A percentile compares a stretch with the other conserved stretches of the same genome.
These are phyloP conservation scores for Macrocentrus cingulum DNA, from an alignment of 1,140 invertebrate genomes.

Conservation along the genomic window DNA sequence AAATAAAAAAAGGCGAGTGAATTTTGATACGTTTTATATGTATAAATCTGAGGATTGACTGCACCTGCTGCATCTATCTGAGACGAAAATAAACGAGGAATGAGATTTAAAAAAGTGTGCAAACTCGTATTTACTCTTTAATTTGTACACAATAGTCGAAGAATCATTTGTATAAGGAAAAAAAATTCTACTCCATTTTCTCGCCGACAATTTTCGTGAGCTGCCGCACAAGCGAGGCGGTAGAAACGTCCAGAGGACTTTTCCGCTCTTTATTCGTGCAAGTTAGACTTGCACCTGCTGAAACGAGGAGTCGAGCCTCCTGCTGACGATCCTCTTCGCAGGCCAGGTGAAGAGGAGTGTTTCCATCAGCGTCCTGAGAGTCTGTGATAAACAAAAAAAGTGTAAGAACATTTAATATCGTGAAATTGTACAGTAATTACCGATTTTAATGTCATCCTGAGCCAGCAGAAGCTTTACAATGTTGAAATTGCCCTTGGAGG, in stretches of 20 bases:
- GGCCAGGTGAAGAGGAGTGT: constrained; percentile 77
- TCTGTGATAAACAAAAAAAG: constrained; percentile 47
- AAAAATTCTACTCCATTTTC: background rate
- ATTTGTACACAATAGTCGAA: background rate
- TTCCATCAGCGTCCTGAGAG: constrained; percentile 72
- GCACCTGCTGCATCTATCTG: constrained; percentile 46
- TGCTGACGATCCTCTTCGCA: constrained; percentile 81
- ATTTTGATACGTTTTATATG: constrained; percentile 59
- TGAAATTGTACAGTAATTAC: constrained; percentile 34
- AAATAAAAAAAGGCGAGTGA: constrained; percentile 34
- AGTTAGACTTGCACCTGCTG: constrained; percentile 67
- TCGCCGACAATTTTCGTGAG: constrained; percentile 30
- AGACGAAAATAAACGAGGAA: constrained; percentile 50
- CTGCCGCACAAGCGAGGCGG: constrained; percentile 45
- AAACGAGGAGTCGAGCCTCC: constrained; percentile 68
- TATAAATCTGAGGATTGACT: constrained; percentile 46
- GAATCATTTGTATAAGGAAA: background rate
- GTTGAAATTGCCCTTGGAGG: constrained; percentile 74
- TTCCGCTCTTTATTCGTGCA: constrained; percentile 72
- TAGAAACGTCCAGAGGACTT: constrained; percentile 71
- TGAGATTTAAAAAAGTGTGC: constrained; percentile 30
- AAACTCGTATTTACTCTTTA: constrained; percentile 6
- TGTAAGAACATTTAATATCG: background rate
- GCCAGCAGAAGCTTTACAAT: constrained; percentile 72
- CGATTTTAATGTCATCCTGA: constrained; percentile 54